Conservation (phyloP, 2,113 vertebrate species). For the Cygnus buccinator region DNA sequence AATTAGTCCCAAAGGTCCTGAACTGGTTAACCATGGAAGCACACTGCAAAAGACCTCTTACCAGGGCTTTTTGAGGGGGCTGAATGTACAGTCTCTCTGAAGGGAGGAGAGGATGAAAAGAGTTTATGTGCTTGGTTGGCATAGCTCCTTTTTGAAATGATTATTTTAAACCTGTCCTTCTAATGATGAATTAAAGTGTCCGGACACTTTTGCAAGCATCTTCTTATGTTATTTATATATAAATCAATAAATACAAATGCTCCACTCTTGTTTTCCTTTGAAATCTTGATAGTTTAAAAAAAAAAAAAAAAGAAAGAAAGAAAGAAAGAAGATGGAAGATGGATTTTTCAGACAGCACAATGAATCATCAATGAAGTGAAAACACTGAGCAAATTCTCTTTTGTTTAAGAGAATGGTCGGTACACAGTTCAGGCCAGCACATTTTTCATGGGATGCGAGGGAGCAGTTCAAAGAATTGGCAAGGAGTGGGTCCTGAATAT, state of each 20-base stretch:
- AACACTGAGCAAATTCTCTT: constrained; percentile 56
- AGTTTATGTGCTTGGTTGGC: neutral
- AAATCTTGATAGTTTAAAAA: neutral
- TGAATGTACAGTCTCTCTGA: constrained; percentile 1
- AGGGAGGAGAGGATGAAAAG: constrained; percentile 7
- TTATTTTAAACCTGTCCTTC: constrained; percentile 2
- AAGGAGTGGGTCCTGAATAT: constrained; percentile 50
- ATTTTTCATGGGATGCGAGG: constrained; percentile 66
- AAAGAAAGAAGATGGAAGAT: neutral
- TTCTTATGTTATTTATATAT: neutral
- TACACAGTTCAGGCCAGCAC: constrained; percentile 40
- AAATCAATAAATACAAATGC: neutral
- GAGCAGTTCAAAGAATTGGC: constrained; percentile 65
- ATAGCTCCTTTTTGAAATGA: neutral
- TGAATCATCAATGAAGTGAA: constrained; percentile 59
- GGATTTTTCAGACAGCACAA: constrained; percentile 45
- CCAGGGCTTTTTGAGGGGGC: neutral
- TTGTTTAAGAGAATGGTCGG: constrained; percentile 58
- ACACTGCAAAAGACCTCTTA: neutral
- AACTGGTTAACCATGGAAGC: constrained; percentile 26
- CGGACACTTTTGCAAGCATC: neutral
- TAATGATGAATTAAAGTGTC: neutral
- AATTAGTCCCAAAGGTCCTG: constrained; percentile 2
- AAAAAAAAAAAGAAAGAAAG: neutral
- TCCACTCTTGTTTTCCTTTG: neutral